Percentiles rank a stretch among this genome's conserved stretches.
Evolutionary conservation across 2,888 invertebrate genomes (phyloP).

Genomic region (Pterobdella sp.): DNA sequence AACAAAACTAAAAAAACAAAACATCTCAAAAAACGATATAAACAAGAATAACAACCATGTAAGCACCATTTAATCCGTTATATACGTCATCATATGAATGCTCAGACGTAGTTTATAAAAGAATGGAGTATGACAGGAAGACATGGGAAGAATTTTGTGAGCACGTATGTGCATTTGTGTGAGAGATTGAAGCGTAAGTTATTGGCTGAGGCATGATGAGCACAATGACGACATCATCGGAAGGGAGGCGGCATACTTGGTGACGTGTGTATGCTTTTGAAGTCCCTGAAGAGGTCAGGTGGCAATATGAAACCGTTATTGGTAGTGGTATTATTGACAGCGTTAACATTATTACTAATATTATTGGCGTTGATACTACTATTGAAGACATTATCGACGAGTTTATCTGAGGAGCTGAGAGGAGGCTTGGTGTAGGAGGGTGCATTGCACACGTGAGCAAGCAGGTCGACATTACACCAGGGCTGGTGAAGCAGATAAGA

Average conservation of each 20-base stretch:
- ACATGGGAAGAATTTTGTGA: not conserved
- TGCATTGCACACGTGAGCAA: not conserved
- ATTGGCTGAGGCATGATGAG: not conserved
- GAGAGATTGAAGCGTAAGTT: not conserved
- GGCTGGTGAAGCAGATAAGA: not conserved
- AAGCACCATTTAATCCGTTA: no score
- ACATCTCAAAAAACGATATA: no score
- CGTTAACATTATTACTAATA: not conserved
- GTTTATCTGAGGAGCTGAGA: not conserved
- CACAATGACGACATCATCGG: not conserved
- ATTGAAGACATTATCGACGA: not conserved
- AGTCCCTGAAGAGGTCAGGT: not conserved
- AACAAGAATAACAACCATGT: no score
- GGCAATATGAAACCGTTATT: not conserved
- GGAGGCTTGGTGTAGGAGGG: not conserved
- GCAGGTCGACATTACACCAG: not conserved
- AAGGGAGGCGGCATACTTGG: not conserved
- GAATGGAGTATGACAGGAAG: not conserved
- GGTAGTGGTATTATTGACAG: not conserved
- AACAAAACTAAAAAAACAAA: no score
- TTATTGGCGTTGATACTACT: not conserved
- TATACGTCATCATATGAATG: no score
- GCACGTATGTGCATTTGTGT: not conserved
- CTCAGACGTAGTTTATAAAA: no score
- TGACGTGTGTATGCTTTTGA: not conserved